A percentile compares a stretch with the other conserved stretches of the same genome.
These are phyloP conservation scores for Porites lobata DNA, from an alignment of 92 coral and sea anemone species.

Conservation along the genomic window DNA sequence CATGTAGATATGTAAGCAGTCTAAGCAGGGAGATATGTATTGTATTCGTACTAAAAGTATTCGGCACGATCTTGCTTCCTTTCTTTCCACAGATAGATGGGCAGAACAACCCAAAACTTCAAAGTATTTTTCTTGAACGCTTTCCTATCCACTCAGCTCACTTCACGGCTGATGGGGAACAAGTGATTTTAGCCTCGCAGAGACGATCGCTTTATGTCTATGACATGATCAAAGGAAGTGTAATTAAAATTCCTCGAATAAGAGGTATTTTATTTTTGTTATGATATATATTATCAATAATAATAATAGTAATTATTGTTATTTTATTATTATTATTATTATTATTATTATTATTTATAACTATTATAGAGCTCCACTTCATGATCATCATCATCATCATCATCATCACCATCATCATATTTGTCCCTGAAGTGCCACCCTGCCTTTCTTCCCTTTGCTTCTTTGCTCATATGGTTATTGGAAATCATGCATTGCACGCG, in stretches of 20 bases:
- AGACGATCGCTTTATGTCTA: constrained; percentile 87
- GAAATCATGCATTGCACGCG: too few species aligned
- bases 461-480: too few species aligned
- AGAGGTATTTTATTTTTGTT: constrained; percentile 68
- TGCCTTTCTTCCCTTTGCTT: too few species aligned
- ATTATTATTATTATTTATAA: too few species aligned
- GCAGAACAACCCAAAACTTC: constrained; percentile 90
- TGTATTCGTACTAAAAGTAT: too few species aligned
- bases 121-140: constrained; percentile 82
- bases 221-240: constrained; percentile 95
- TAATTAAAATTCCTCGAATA: constrained; percentile 88
- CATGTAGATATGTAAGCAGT: not conserved
- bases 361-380: too few species aligned
- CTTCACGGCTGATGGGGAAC: constrained; percentile 91
- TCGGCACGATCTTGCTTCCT: not conserved
- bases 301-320: too few species aligned
- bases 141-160: constrained; percentile 97
- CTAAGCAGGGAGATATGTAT: not conserved
- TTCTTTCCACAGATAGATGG: constrained; percentile 90
- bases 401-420: too few species aligned
- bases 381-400: too few species aligned
- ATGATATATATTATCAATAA: not conserved
- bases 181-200: constrained; percentile 92
- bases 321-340: too few species aligned
- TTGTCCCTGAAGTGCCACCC: too few species aligned